Evolutionary conservation across 2,797 vertebrate species (phyloP).

Genomic region (Leptoclinus maculatus): DNA sequence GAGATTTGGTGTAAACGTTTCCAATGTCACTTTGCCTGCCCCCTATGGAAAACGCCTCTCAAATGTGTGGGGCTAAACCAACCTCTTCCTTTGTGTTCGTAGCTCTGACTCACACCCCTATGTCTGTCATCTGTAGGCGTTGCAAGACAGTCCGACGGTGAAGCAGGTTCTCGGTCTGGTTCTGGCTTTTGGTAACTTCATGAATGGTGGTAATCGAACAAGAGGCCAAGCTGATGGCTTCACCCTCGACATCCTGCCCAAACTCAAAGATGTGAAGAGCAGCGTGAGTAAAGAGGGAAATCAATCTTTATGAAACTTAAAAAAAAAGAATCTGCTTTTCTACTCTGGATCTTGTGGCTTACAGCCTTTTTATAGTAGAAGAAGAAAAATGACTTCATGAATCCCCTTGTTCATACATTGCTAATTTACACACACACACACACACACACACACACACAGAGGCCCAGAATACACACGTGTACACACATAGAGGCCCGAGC

Average conservation of each 20-base stretch:
- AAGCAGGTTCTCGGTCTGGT: conserved; percentile 91
- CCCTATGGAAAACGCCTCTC: not conserved
- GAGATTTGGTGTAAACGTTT: not conserved
- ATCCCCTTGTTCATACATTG: too few relatives aligned
- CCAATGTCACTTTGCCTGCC: not conserved
- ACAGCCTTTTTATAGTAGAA: not conserved
- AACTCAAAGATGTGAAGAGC: conserved; percentile 98
- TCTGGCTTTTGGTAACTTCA: conserved; percentile 97
- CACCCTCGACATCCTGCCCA: conserved; percentile 94
- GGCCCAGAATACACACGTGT: not conserved
- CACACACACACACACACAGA: not conserved
- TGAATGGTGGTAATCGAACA: conserved; percentile 97
- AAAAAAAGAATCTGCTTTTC: not conserved
- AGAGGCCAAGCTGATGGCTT: conserved; percentile 97
- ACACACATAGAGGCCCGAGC: not conserved
- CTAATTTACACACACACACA: not conserved
- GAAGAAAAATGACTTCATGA: not conserved
- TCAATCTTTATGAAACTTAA: not conserved
- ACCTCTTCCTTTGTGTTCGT: not conserved
- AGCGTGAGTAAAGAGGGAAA: conserved; percentile 86
- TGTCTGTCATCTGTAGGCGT: conserved; percentile 73
- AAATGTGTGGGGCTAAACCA: not conserved
- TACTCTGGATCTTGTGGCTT: not conserved
- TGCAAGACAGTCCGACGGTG: conserved; percentile 89
- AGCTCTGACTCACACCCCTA: not conserved